These are phyloP conservation scores for Megaleporinus macrocephalus DNA, from an alignment of 2,113 vertebrate genomes.

Conservation along the genomic window DNA sequence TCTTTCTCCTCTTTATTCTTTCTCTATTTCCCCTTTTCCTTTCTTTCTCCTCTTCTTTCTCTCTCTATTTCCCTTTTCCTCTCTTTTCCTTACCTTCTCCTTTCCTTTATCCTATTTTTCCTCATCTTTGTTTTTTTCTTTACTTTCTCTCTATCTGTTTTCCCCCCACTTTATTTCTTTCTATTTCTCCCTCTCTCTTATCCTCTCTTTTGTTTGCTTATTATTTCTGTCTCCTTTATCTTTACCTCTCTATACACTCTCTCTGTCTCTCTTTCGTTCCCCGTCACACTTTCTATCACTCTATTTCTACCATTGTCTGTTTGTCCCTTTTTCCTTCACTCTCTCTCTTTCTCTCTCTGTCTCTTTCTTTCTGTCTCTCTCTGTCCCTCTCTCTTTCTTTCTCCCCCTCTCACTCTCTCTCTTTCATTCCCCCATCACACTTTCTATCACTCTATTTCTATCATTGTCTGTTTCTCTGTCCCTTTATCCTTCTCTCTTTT, in stretches of 20 bases:
- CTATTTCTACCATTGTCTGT: neutral
- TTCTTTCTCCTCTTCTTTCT: too few species aligned
- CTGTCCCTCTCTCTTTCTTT: neutral
- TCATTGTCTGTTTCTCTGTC: neutral
- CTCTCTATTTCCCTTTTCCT: neutral
- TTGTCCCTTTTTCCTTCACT: neutral
- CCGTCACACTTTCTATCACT: neutral
- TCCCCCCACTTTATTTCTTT: constrained; percentile 24
- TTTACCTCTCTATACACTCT: neutral
- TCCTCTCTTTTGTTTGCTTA: neutral
- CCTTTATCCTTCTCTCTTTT: neutral
- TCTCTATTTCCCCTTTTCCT: constrained; percentile 36
- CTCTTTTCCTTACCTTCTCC: neutral
- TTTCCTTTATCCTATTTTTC: constrained; percentile 15
- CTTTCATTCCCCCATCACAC: neutral
- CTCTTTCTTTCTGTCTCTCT: too few species aligned
- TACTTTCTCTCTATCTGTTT: constrained; percentile 1
- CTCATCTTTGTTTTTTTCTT: constrained; percentile 15
- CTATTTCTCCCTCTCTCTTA: neutral
- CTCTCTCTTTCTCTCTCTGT: neutral
- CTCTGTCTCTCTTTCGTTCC: neutral
- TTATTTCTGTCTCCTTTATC: neutral
- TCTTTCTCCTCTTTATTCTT: neutral
- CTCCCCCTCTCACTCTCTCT: neutral
- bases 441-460: neutral